These are phyloP conservation scores for Meloe dianella DNA, from an alignment of 2,888 invertebrate genomes.

Conservation along the genomic window DNA sequence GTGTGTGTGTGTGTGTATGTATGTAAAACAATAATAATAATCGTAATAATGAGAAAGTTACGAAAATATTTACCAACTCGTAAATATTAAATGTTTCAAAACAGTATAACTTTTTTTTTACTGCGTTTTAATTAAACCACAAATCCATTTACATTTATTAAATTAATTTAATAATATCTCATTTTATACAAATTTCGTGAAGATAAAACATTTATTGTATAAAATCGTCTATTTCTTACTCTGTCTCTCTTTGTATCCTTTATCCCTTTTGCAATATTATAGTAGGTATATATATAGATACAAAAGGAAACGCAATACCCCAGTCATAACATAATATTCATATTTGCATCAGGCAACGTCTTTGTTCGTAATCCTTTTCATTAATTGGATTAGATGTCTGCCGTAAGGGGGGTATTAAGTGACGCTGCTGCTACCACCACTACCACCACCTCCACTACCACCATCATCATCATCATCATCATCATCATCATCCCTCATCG, in stretches of 20 bases:
- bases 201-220: constrained; percentile 6
- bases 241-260: background rate
- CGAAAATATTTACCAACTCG: background rate
- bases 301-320: constrained; percentile 15
- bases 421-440: background rate
- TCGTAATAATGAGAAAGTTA: background rate
- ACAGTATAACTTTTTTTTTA: background rate
- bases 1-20: no score
- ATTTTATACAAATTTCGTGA: constrained; percentile 6
- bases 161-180: background rate
- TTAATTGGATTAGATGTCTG: constrained; percentile 31
- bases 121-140: background rate
- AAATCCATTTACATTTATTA: constrained; percentile 6
- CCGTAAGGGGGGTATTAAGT: constrained; percentile 18
- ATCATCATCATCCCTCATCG: background rate
- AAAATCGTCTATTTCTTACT: background rate
- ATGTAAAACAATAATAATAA: background rate
- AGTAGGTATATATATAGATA: background rate
- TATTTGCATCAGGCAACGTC: constrained; percentile 25
- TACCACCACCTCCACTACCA: background rate
- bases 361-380: constrained; percentile 34
- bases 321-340: constrained; percentile 18
- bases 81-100: no score
- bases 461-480: background rate
- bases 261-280: constrained; percentile 7